phyloP scores from a whole-genome alignment of 2,113 vertebrate species.

The Percopsis transmontana region DNA sequence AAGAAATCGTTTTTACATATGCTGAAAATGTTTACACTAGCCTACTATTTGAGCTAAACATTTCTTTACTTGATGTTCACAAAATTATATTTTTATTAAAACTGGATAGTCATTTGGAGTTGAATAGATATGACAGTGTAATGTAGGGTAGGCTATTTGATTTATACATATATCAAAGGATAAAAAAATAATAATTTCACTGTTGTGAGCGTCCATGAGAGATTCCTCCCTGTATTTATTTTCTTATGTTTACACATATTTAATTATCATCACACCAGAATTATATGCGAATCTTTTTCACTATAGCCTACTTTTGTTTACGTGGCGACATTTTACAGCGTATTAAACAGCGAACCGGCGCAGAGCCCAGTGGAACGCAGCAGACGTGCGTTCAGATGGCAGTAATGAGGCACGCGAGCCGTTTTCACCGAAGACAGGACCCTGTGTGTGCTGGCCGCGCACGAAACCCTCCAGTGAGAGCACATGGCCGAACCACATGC shows the following conservation, averaged over 20 bases:
- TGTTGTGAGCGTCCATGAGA: too few species aligned
- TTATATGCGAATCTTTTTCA: too few species aligned
- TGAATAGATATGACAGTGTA: neutral
- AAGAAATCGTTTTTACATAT: too few species aligned
- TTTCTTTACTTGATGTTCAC: too few species aligned
- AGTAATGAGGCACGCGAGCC: conserved; percentile 29
- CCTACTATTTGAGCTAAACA: too few species aligned
- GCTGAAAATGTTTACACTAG: too few species aligned
- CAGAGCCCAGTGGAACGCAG: conserved; percentile 17
- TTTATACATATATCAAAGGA: neutral
- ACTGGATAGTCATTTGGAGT: too few species aligned
- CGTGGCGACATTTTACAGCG: conserved; percentile 5
- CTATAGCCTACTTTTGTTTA: neutral
- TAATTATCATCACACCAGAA: too few species aligned
- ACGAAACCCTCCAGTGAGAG: conserved; percentile 33
- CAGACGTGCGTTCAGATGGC: conserved; percentile 35
- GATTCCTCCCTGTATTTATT: too few species aligned
- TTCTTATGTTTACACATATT: too few species aligned
- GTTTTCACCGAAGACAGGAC: conserved; percentile 24
- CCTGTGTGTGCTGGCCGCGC: conserved; percentile 27
- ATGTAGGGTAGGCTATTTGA: neutral
- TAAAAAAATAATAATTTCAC: neutral
- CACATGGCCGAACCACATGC: conserved; percentile 53
- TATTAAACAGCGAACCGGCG: conserved; percentile 20
- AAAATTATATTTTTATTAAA: too few species aligned